These are phyloP conservation scores for Drosophila cyrtoloma DNA, from an alignment of 2,888 invertebrate species.

Conservation along the genomic window DNA sequence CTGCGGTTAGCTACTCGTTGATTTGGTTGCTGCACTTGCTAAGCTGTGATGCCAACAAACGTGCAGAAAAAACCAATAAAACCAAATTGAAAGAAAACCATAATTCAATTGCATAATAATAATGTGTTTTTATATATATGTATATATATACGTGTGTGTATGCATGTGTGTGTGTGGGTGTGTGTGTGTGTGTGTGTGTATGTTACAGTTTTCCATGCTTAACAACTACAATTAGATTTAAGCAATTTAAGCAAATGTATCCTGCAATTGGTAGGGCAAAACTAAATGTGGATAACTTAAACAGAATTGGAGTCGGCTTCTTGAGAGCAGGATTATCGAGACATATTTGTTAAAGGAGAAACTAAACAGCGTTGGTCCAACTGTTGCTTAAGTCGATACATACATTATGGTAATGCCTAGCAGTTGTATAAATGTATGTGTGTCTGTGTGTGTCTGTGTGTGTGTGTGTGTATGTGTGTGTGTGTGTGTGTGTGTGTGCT, in stretches of 20 bases:
- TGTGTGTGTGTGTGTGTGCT: conserved; percentile 1
- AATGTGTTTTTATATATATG: conserved; percentile 11
- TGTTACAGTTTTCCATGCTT: conserved; percentile 39
- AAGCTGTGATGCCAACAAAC: conserved; percentile 43
- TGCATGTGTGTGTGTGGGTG: neutral
- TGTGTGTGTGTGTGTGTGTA: conserved; percentile 17
- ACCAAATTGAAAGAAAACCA: conserved; percentile 20
- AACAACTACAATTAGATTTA: conserved; percentile 35
- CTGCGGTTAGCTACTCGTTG: conserved; percentile 14
- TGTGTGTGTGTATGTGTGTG: conserved; percentile 1
- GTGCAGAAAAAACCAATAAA: conserved; percentile 22
- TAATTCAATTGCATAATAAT: conserved; percentile 27
- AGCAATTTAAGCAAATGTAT: conserved; percentile 24
- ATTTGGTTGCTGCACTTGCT: conserved; percentile 44
- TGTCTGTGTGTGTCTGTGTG: neutral
- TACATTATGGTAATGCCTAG: conserved; percentile 59
- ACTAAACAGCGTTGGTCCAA: conserved; percentile 56
- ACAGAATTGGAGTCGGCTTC: conserved; percentile 20
- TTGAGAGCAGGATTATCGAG: conserved; percentile 18
- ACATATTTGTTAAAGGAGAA: conserved; percentile 14
- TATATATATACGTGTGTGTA: neutral
- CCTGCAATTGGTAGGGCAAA: neutral
- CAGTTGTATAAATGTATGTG: conserved; percentile 41
- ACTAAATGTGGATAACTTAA: conserved; percentile 35
- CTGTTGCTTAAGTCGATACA: conserved; percentile 60